A percentile compares a stretch with the other conserved stretches of the same genome.
These are phyloP conservation scores for Cheiracanthium punctorium DNA, from an alignment of 2,888 invertebrate species.

Conservation along the genomic window DNA sequence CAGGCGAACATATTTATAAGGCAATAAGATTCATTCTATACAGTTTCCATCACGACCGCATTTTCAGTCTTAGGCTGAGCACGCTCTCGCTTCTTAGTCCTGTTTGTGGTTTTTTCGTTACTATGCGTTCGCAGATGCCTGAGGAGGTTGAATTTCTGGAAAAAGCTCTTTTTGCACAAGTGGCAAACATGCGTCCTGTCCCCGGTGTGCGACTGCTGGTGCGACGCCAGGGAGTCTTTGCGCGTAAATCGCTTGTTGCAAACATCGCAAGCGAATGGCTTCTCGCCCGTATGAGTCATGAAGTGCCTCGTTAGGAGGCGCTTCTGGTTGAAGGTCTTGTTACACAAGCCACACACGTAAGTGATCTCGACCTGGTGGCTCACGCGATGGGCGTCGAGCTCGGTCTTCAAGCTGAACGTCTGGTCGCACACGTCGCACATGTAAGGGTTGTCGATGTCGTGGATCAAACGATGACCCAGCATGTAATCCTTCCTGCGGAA, in stretches of 20 bases:
- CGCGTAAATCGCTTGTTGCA: background rate
- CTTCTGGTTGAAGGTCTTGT: background rate
- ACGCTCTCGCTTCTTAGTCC: background rate
- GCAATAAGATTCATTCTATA: background rate
- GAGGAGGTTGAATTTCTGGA: background rate
- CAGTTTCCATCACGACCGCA: background rate
- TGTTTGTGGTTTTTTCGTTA: background rate
- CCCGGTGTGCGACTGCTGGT: background rate
- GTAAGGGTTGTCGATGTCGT: background rate
- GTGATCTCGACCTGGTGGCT: background rate
- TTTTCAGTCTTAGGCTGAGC: background rate
- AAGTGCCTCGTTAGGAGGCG: background rate
- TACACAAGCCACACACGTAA: slow-evolving; percentile 5
- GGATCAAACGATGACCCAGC: background rate
- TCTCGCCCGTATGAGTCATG: background rate
- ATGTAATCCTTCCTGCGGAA: background rate
- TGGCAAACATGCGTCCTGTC: background rate
- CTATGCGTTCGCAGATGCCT: background rate
- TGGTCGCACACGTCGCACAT: background rate
- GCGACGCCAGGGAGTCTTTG: background rate
- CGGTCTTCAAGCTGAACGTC: background rate
- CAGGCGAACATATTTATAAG: background rate
- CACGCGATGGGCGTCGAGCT: background rate
- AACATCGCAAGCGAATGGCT: slow-evolving; percentile 6
- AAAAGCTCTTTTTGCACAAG: background rate